phyloP scores from a whole-genome alignment of 2,888 invertebrate genomes.

The Agriotes lineatus region DNA sequence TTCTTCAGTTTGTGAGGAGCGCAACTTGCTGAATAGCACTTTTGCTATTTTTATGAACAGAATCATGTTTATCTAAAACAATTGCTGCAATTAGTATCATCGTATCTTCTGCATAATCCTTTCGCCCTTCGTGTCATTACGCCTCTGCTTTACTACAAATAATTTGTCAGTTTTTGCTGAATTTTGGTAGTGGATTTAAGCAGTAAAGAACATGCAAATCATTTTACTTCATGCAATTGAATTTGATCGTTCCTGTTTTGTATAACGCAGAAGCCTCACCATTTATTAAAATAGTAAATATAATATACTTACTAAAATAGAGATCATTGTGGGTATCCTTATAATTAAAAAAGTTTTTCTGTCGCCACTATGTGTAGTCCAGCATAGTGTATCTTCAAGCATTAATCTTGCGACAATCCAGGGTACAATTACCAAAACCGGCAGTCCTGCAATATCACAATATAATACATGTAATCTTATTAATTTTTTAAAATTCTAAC shows the following conservation, averaged over 20 bases:
- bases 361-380: slow-evolving; percentile 72
- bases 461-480: background rate
- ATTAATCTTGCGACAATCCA: slow-evolving; percentile 72
- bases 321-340: slow-evolving; percentile 71
- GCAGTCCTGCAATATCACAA: slow-evolving; percentile 67
- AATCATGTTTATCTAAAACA: slow-evolving; percentile 72
- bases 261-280: no score
- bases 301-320: slow-evolving; percentile 70
- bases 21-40: slow-evolving; percentile 71
- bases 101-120: no score
- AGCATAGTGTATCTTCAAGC: slow-evolving; percentile 73
- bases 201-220: no score
- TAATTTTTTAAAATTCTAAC: slow-evolving; percentile 63
- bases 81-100: no score
- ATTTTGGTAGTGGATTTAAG: no score
- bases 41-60: slow-evolving; percentile 76
- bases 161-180: no score
- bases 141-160: no score
- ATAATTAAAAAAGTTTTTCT: slow-evolving; percentile 70
- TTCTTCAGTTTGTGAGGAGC: slow-evolving; percentile 72
- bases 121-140: no score
- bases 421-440: slow-evolving; percentile 71
- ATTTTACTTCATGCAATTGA: no score
- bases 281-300: no score
- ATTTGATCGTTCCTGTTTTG: no score